Percentiles rank a stretch among this genome's conserved stretches.
phyloP scores from a whole-genome alignment of 2,888 invertebrate species.

The Troglohyphantes excavatus region DNA sequence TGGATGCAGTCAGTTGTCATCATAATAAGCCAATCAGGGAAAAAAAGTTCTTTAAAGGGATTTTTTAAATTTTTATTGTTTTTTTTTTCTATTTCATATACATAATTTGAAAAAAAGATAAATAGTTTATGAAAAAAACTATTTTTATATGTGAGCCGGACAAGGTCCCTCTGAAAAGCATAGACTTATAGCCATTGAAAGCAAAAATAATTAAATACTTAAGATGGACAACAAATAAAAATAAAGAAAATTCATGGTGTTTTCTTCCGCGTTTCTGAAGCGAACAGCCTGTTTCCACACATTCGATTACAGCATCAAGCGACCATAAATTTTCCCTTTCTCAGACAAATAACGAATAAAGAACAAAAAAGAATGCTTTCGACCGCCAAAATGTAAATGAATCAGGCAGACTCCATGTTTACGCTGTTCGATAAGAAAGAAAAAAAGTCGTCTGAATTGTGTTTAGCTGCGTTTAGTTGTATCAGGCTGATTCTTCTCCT shows the following conservation, averaged over 20 bases:
- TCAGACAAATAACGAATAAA: slow-evolving; percentile 38
- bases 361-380: slow-evolving; percentile 19
- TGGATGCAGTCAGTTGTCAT: too few relatives aligned
- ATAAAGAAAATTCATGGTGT: not conserved
- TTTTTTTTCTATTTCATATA: too few relatives aligned
- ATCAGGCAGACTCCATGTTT: slow-evolving; percentile 27
- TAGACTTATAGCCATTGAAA: too few relatives aligned
- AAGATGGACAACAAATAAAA: not conserved
- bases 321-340: slow-evolving; percentile 31
- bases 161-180: too few relatives aligned
- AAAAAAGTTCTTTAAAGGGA: too few relatives aligned
- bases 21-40: too few relatives aligned
- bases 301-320: slow-evolving; percentile 39
- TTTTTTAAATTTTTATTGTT: too few relatives aligned
- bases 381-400: slow-evolving; percentile 54
- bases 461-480: not conserved
- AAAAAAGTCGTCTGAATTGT: slow-evolving; percentile 6
- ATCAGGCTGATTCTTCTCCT: not conserved
- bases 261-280: slow-evolving; percentile 40
- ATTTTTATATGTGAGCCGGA: too few relatives aligned
- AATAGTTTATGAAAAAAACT: too few relatives aligned
- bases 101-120: too few relatives aligned
- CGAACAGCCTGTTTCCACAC: slow-evolving; percentile 38
- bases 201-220: too few relatives aligned
- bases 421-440: not conserved